Conservation (phyloP, 2,797 vertebrate genomes). For the Corythornis leucogaster region DNA sequence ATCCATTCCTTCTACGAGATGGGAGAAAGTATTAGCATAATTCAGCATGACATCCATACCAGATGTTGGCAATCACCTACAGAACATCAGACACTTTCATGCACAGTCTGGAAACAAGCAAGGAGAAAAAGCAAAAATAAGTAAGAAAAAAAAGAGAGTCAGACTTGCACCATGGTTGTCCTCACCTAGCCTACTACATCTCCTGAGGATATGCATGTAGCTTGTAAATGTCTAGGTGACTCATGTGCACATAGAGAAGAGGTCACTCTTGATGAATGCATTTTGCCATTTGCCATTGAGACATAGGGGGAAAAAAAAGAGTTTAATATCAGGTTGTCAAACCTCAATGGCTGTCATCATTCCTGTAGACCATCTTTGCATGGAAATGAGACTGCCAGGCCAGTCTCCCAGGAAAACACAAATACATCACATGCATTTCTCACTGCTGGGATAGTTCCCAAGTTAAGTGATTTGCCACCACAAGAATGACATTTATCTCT, state of each 20-base stretch:
- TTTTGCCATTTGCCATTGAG: not conserved
- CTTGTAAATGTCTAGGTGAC: not conserved
- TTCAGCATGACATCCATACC: conserved; percentile 56
- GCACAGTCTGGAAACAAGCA: not conserved
- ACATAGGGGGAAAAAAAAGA: not conserved
- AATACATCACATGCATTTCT: not conserved
- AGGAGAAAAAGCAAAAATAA: not conserved
- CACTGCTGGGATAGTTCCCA: not conserved
- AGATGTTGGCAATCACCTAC: conserved; percentile 76
- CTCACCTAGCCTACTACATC: not conserved
- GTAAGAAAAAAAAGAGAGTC: too few species aligned
- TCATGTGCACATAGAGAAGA: not conserved
- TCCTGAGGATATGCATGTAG: not conserved
- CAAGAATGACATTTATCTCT: not conserved
- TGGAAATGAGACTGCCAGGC: not conserved
- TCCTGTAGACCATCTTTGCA: not conserved
- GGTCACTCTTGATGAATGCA: not conserved
- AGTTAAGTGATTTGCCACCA: not conserved
- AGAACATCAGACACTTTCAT: not conserved
- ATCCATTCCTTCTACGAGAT: conserved; percentile 22
- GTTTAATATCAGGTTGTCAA: not conserved
- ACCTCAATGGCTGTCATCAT: not conserved
- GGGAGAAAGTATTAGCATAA: conserved; percentile 44
- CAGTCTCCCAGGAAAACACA: not conserved
- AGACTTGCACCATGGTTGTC: not conserved